A percentile compares a stretch with the other conserved stretches of the same genome.
Evolutionary conservation across 1,140 invertebrate genomes (phyloP).

Genomic region (Leptinotarsa undecemlineata): DNA sequence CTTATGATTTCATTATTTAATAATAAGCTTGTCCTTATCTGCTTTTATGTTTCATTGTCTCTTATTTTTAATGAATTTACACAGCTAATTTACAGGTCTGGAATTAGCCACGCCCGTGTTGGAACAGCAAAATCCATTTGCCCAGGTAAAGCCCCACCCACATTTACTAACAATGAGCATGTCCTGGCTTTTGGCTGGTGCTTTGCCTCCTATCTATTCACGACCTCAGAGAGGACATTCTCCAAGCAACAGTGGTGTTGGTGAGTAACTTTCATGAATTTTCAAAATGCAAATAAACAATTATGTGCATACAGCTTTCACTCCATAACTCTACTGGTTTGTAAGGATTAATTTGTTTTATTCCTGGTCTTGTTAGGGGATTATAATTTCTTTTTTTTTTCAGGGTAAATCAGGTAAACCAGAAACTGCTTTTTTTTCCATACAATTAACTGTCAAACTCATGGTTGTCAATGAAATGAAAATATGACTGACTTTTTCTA

Average conservation of each 20-base stretch:
- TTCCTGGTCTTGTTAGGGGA: not conserved
- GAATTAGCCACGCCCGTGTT: constrained; percentile 77
- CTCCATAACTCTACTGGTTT: too few species aligned
- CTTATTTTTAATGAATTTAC: not conserved
- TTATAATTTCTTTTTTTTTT: too few species aligned
- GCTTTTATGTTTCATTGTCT: too few species aligned
- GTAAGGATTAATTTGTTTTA: not conserved
- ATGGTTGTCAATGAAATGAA: too few species aligned
- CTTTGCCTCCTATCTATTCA: constrained; percentile 72
- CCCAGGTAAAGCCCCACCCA: constrained; percentile 48
- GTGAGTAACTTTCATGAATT: constrained; percentile 33
- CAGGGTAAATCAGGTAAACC: too few species aligned
- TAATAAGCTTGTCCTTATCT: not conserved
- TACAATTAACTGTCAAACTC: too few species aligned
- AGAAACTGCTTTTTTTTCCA: too few species aligned
- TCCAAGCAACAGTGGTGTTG: constrained; percentile 50
- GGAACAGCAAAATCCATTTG: constrained; percentile 62
- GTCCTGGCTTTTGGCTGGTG: constrained; percentile 78
- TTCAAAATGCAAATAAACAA: not conserved
- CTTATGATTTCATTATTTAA: not conserved
- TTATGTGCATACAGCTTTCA: too few species aligned
- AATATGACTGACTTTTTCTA: too few species aligned
- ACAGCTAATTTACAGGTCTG: constrained; percentile 50
- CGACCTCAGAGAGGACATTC: constrained; percentile 59
- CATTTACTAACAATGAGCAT: constrained; percentile 69